phyloP scores from a whole-genome alignment of 2,113 vertebrate species.

The Lophochroa leadbeateri region DNA sequence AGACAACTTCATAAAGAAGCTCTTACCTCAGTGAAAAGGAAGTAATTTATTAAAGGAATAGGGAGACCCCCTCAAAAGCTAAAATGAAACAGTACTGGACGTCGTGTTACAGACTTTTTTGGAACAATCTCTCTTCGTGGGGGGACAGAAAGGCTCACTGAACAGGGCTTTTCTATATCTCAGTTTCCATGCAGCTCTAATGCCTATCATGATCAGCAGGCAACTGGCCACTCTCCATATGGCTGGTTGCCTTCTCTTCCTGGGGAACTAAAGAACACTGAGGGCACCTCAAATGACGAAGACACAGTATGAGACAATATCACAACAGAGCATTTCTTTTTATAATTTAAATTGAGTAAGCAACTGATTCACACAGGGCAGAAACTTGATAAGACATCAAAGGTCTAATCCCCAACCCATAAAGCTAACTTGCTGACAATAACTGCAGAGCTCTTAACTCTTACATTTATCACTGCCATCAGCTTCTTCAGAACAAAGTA shows the following conservation, averaged over 20 bases:
- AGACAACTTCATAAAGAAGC: neutral
- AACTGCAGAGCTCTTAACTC: slow-evolving; percentile 31
- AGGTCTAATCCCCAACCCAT: slow-evolving; percentile 41
- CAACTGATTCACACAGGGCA: slow-evolving; percentile 50
- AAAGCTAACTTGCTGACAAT: slow-evolving; percentile 57
- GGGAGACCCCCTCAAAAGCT: neutral
- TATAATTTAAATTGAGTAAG: slow-evolving; percentile 64
- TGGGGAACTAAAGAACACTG: slow-evolving; percentile 21
- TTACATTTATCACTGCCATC: slow-evolving; percentile 59
- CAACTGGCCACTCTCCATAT: slow-evolving; percentile 65
- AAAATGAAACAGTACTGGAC: neutral
- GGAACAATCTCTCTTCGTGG: slow-evolving; percentile 45
- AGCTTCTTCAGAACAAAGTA: slow-evolving; percentile 49
- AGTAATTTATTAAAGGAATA: neutral
- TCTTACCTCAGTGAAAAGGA: neutral
- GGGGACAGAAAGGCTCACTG: neutral
- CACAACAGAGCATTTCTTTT: slow-evolving; percentile 48
- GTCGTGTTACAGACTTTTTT: neutral
- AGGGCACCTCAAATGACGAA: slow-evolving; percentile 58
- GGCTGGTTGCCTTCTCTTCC: slow-evolving; percentile 47
- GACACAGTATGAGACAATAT: slow-evolving; percentile 55
- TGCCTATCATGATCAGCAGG: neutral
- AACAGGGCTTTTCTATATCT: slow-evolving; percentile 8
- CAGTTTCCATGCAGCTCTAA: slow-evolving; percentile 17
- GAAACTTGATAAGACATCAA: slow-evolving; percentile 61